Evolutionary conservation across 2,113 vertebrate species (phyloP), one percentile per base, ranked within the genome.

Genomic region (Semicossyphus pulcher): DNA sequence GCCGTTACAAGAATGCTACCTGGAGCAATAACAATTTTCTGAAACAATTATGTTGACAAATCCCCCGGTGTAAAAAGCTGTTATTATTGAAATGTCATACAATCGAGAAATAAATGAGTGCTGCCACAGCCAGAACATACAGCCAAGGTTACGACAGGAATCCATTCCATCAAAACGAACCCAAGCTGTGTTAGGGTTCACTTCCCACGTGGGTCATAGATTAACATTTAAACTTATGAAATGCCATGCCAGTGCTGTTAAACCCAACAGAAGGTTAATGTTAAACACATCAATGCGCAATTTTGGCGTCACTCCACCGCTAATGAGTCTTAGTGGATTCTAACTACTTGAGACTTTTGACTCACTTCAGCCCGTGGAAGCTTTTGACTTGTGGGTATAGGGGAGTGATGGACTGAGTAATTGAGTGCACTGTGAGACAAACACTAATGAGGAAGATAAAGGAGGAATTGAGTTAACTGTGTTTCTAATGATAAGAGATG

Each of bases 401-500:
- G 36, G 54, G 72, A 84, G 56, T 80, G 73, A 88, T 81, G 76
- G 78, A 77, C 53, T 71, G 76, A 88, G 73, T 91, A 72, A 88
- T 81, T 84, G 82, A 86, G 83, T 83, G 78, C 72, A 82, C 71
- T 82, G 77, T 70, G 78, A 90, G 82, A 80, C 76, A 71, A 74
- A 59, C 80, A 63, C 65, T 88, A 90, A 88, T 88, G 81, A 89
- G 73, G 61, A 78, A 74, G 85, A 88, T 86, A 89, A 85, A 88
- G 70, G 80, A 79, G 76, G 48, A 80, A 75, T 67, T 78, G 74
- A 77, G 75, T 83, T 78, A 76, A 84, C 78, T 48, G 59, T 76
- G 52, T 86, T 79, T 78, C 56, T 75, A 58, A 85, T 70, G 72
- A 86, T 83, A 80, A 81, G 66, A 72, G 59, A 71, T 54, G 56